Evolutionary conservation across 2,888 invertebrate species (phyloP).

Genomic region (Baronia brevicornis): DNA sequence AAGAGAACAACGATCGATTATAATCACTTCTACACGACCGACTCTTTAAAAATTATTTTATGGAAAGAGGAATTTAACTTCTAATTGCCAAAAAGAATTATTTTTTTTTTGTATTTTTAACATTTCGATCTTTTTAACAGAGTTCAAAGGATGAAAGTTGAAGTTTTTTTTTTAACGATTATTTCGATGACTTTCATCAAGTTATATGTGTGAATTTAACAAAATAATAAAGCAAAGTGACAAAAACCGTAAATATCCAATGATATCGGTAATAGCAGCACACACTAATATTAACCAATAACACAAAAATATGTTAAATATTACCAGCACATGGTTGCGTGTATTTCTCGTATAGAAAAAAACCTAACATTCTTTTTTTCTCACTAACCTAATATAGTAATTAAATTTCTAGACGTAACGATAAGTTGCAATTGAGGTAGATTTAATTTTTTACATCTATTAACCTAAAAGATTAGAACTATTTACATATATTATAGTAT

Average conservation of each 20-base stretch:
- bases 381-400: conserved; percentile 70
- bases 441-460: conserved; percentile 75
- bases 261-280: conserved; percentile 61
- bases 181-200: conserved; percentile 2
- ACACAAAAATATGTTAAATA: conserved; percentile 36
- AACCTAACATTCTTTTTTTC: conserved; percentile 34
- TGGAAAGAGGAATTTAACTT: no score
- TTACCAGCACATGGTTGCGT: conserved; percentile 39
- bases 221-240: conserved; percentile 38
- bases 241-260: conserved; percentile 56
- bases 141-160: no score
- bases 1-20: no score
- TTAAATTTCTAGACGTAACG: conserved; percentile 63
- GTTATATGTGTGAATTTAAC: conserved; percentile 1
- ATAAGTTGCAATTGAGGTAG: conserved; percentile 74
- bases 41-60: no score
- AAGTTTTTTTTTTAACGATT: no score
- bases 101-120: no score
- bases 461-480: conserved; percentile 71
- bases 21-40: no score
- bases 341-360: conserved; percentile 55
- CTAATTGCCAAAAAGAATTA: no score
- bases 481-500: conserved; percentile 62
- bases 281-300: conserved; percentile 49
- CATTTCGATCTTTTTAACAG: no score